These are phyloP conservation scores for Eucera pruinosa DNA, from an alignment of 2,888 invertebrate species.

Conservation along the genomic window DNA sequence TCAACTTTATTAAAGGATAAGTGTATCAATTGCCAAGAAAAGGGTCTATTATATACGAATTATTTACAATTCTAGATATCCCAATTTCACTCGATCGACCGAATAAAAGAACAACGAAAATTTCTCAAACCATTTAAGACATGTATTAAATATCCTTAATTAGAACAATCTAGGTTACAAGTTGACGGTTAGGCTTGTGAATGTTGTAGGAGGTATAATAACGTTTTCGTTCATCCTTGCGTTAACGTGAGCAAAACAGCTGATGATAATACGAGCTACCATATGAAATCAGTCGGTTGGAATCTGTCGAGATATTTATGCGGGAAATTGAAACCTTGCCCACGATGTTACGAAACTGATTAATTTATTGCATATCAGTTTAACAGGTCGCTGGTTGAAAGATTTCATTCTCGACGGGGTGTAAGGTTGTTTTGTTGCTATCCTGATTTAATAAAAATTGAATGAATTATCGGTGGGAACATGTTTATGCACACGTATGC, in stretches of 20 bases:
- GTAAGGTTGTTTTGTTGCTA: background rate
- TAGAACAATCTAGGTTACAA: no score
- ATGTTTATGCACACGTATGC: background rate
- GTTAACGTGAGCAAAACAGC: conserved; percentile 67
- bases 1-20: no score
- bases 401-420: background rate
- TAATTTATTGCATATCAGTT: conserved; percentile 11
- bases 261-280: conserved; percentile 63
- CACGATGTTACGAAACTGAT: background rate
- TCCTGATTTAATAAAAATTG: background rate
- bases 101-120: no score
- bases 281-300: conserved; percentile 32
- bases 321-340: background rate
- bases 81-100: no score
- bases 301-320: conserved; percentile 11
- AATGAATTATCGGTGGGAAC: background rate
- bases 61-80: no score
- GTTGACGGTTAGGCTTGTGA: no score
- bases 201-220: no score
- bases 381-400: conserved; percentile 10
- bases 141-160: no score
- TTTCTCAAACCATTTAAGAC: no score
- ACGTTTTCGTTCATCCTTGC: no score
- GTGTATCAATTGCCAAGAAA: no score
- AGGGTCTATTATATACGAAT: no score